Evolutionary conservation across 2,888 invertebrate species (phyloP).

Genomic region (Chromoteleia sp.): DNA sequence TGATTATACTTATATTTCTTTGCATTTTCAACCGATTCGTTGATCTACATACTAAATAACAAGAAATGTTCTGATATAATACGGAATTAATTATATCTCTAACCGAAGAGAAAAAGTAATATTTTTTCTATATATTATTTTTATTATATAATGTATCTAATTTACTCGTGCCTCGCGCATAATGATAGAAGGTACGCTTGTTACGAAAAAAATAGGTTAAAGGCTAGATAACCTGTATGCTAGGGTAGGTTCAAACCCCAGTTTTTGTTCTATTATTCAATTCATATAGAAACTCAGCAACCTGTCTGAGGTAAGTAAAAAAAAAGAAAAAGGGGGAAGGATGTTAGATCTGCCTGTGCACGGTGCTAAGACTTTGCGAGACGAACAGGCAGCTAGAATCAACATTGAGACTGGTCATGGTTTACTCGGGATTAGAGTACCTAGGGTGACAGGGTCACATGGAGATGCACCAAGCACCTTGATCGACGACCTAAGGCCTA

Average conservation of each 20-base stretch:
- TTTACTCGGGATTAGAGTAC: slow-evolving; percentile 69
- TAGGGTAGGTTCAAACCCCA: slow-evolving; percentile 45
- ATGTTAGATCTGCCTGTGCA: slow-evolving; percentile 27
- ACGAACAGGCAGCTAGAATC: slow-evolving; percentile 77
- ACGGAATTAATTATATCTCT: too few species aligned
- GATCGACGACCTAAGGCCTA: slow-evolving; percentile 68
- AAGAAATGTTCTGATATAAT: too few species aligned
- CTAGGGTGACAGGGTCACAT: slow-evolving; percentile 67
- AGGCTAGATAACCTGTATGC: slow-evolving; percentile 64
- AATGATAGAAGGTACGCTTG: slow-evolving; percentile 16
- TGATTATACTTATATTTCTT: too few species aligned
- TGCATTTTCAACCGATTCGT: too few species aligned
- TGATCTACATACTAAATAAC: too few species aligned
- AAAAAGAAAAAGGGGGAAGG: slow-evolving; percentile 40
- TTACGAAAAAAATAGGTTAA: slow-evolving; percentile 53
- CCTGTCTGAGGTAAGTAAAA: slow-evolving; percentile 49
- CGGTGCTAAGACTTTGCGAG: slow-evolving; percentile 25
- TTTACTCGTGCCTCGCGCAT: slow-evolving; percentile 8
- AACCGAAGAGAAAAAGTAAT: too few species aligned
- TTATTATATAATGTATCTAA: too few species aligned
- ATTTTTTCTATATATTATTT: too few species aligned
- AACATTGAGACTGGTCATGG: slow-evolving; percentile 83
- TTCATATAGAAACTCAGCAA: slow-evolving; percentile 59
- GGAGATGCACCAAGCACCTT: slow-evolving; percentile 72
- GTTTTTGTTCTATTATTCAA: slow-evolving; percentile 48